Conservation (phyloP, 1,140 invertebrate genomes). For the Nephila pilipes region DNA sequence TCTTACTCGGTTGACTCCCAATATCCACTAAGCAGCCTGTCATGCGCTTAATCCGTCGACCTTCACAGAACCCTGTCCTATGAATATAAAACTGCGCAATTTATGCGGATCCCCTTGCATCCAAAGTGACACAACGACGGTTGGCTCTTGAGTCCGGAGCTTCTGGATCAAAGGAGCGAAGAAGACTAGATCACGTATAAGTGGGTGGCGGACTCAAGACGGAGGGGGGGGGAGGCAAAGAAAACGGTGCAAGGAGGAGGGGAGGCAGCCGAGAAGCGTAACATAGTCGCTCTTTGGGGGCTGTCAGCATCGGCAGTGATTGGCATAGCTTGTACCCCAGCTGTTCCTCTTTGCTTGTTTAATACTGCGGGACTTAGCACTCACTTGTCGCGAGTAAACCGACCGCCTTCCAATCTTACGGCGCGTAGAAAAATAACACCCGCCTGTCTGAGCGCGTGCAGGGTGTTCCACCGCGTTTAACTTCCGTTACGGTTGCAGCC, state of each 20-base stretch:
- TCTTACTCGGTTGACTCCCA: no score
- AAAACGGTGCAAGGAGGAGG: neutral
- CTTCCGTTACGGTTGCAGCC: conserved; percentile 42
- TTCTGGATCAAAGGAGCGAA: conserved; percentile 68
- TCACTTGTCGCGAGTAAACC: conserved; percentile 64
- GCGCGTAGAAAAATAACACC: conserved; percentile 64
- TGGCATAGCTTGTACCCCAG: conserved; percentile 56
- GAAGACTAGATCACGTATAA: conserved; percentile 62
- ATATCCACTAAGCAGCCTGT: no score
- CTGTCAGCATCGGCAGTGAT: conserved; percentile 66
- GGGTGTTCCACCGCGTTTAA: conserved; percentile 21
- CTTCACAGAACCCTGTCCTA: neutral
- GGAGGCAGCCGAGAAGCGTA: neutral
- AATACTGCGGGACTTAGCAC: conserved; percentile 55
- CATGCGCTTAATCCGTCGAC: neutral
- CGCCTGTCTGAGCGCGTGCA: conserved; percentile 37
- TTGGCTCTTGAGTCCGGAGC: conserved; percentile 44
- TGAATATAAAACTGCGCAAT: neutral
- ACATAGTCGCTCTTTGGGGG: conserved; percentile 32
- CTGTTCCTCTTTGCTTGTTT: conserved; percentile 56
- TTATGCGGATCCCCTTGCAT: conserved; percentile 22
- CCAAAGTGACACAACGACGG: conserved; percentile 63
- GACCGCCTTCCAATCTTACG: conserved; percentile 27
- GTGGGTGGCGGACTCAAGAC: conserved; percentile 33
- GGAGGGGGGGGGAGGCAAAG: conserved; percentile 23